A percentile compares a stretch with the other conserved stretches of the same genome.
Evolutionary conservation across 1,140 invertebrate species (phyloP).

Genomic region (Hylyphantes graminicola): DNA sequence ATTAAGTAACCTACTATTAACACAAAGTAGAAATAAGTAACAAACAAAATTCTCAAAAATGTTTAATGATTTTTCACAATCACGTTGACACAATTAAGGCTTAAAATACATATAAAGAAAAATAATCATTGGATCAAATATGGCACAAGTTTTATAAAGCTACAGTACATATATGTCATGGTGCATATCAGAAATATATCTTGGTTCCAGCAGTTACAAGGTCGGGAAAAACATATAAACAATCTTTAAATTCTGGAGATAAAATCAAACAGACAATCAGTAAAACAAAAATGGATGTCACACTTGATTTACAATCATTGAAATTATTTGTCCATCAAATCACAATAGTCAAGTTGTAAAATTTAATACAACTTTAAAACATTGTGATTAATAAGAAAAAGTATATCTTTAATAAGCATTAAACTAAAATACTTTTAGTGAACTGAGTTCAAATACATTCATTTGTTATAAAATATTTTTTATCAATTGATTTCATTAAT

Average conservation of each 20-base stretch:
- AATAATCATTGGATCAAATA: slow-evolving; percentile 18
- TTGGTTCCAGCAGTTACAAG: neutral
- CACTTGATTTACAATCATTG: too few species aligned
- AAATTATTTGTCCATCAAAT: neutral
- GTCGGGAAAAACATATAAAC: neutral
- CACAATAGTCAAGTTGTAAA: neutral
- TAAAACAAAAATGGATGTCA: neutral
- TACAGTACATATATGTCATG: slow-evolving; percentile 20
- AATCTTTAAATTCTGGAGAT: neutral
- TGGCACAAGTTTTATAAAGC: slow-evolving; percentile 43
- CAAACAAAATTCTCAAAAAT: slow-evolving; percentile 38
- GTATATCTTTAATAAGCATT: too few species aligned
- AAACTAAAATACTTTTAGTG: too few species aligned
- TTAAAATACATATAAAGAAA: slow-evolving; percentile 22
- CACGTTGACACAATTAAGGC: slow-evolving; percentile 22
- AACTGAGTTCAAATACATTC: too few species aligned
- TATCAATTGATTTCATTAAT: too few species aligned
- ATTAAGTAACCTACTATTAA: too few species aligned
- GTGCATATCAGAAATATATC: slow-evolving; percentile 22
- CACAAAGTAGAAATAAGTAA: neutral
- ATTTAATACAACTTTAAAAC: too few species aligned
- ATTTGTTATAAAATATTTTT: too few species aligned
- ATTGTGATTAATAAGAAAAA: too few species aligned
- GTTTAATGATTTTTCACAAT: slow-evolving; percentile 36
- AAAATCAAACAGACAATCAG: neutral